phyloP scores from a whole-genome alignment of 2,888 invertebrate genomes.

The Cantharis rufa region DNA sequence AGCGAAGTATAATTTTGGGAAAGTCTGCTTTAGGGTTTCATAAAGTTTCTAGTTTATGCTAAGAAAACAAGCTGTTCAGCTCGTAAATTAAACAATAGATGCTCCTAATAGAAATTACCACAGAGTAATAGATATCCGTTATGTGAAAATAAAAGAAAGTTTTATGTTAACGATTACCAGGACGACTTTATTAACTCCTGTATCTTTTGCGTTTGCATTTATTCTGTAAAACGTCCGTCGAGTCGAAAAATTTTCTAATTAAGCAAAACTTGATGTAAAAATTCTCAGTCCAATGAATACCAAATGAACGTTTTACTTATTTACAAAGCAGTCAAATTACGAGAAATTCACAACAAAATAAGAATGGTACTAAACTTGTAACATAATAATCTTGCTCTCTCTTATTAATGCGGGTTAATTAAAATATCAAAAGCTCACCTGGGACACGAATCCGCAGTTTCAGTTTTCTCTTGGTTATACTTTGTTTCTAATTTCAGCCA shows the following conservation, averaged over 20 bases:
- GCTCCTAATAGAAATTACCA: background rate
- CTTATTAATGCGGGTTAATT: conserved; percentile 53
- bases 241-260: background rate
- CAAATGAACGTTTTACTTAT: background rate
- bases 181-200: background rate
- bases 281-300: background rate
- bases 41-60: background rate
- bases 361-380: conserved; percentile 40
- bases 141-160: background rate
- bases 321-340: background rate
- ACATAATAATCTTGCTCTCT: conserved; percentile 46
- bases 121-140: background rate
- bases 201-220: background rate
- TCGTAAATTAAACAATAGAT: background rate
- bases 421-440: conserved; percentile 53
- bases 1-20: background rate
- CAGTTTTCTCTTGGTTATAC: conserved; percentile 49
- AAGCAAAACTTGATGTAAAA: background rate
- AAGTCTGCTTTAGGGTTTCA: background rate
- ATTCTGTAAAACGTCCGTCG: background rate
- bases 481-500: conserved; percentile 50
- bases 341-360: conserved; percentile 21
- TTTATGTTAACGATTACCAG: background rate
- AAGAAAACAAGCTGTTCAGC: background rate
- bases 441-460: conserved; percentile 49